Evolutionary conservation across 2,888 invertebrate species (phyloP), one percentile per base, ranked within the genome.

Genomic region (Xanthia icteritia): DNA sequence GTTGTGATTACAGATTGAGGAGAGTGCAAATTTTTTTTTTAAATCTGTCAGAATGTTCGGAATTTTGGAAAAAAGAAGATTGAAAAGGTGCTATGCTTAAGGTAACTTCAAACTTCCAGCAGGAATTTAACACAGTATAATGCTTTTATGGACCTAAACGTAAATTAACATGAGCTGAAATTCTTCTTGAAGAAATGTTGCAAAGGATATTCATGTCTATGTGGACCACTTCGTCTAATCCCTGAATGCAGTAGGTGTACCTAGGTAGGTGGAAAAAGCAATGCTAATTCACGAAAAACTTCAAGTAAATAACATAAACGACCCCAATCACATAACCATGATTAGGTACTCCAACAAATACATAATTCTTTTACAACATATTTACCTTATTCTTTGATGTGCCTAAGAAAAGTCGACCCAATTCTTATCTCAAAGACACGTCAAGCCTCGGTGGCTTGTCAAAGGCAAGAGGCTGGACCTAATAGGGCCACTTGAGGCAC

Each of bases 351-450:
- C 73, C 71, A 85, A 76, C 74, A 81, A 77, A 83, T 85, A 79
- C 75, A 80, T 81, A 82, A 84, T 84, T 81, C 76, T 79, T 77
- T 85, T 72, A 81, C 74, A 86, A 77, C 75, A 78, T 82, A 82
- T 81, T 86, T 87, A 77, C 74, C 73, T 83, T 83, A 80, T 82
- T 89, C 94, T 96, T 96, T 96, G 95, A 96, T 94, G 93, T 95
- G 80, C 89, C 88, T 91, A 91, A 89, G 90, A 91, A 94, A 92
- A 86, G 89, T 91, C 94, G 94, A 93, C 94, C 95, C 94, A 95
- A 93, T 94, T 95, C 93, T 91, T 96, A 94, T 96, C 96, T 95
- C 93, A 95, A 95, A 96, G 96, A 96, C 95, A 95, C 92, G 94
- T 92, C 93, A 92, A 89, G 90, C 86, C 88, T 89, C 88, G 87